phyloP scores from a whole-genome alignment of 2,888 invertebrate species.

The Acholoe squamosa region DNA sequence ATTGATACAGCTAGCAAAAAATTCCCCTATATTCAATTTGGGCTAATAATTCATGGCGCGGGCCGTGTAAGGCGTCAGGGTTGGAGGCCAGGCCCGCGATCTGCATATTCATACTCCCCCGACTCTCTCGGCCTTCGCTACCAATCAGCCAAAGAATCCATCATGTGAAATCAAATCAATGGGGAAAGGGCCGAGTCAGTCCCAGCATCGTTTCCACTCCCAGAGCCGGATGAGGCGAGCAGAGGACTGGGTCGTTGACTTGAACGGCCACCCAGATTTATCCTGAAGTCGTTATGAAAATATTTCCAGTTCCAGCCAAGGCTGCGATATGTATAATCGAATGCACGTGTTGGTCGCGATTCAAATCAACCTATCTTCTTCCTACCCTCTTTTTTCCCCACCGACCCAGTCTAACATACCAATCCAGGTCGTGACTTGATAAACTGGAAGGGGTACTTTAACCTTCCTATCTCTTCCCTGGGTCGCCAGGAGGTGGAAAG shows the following conservation, averaged over 20 bases:
- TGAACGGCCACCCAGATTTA: slow-evolving; percentile 19
- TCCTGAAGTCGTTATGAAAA: slow-evolving; percentile 37
- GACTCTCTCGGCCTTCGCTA: slow-evolving; percentile 52
- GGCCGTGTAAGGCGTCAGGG: slow-evolving; percentile 57
- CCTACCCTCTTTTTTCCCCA: not conserved
- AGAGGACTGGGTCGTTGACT: not conserved
- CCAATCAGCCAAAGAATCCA: slow-evolving; percentile 63
- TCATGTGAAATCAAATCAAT: slow-evolving; percentile 62
- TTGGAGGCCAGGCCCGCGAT: slow-evolving; percentile 52
- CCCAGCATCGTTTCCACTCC: slow-evolving; percentile 37
- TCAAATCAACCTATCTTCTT: not conserved
- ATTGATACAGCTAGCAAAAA: slow-evolving; percentile 44
- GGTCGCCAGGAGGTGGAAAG: no score
- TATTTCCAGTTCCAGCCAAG: not conserved
- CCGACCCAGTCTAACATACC: no score
- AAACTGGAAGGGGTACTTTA: not conserved
- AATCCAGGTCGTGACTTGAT: not conserved
- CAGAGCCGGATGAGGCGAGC: not conserved
- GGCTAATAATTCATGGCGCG: slow-evolving; percentile 51
- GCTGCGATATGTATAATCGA: slow-evolving; percentile 1
- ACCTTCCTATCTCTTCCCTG: no score
- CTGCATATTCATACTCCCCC: slow-evolving; percentile 62
- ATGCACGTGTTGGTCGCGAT: not conserved
- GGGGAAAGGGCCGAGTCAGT: slow-evolving; percentile 27
- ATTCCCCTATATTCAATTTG: slow-evolving; percentile 55